Evolutionary conservation across 2,113 vertebrate species (phyloP).

Genomic region (Antigone vipio): DNA sequence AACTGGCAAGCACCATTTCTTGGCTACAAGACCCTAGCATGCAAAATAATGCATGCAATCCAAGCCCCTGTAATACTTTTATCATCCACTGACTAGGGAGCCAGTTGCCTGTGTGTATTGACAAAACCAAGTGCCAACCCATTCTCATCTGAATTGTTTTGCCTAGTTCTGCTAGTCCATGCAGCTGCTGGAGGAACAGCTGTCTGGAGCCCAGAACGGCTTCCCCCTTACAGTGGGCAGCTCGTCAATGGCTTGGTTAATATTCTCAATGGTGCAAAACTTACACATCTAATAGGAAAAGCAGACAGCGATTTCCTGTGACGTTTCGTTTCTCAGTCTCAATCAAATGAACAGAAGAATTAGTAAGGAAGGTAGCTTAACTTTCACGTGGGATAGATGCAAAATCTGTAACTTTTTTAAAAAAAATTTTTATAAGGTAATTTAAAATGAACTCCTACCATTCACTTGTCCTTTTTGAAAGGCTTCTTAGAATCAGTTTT

Average conservation of each 20-base stretch:
- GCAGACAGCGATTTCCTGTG: neutral
- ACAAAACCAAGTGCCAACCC: neutral
- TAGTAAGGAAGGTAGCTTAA: neutral
- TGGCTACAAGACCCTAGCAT: neutral
- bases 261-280: neutral
- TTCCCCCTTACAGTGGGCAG: neutral
- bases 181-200: neutral
- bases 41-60: neutral
- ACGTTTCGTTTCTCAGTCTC: neutral
- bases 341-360: neutral
- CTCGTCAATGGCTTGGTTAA: neutral
- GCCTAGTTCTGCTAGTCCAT: neutral
- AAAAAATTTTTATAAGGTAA: neutral
- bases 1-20: neutral
- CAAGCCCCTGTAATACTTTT: neutral
- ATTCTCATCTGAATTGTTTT: neutral
- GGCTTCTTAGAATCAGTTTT: neutral
- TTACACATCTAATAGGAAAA: neutral
- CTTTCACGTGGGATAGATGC: neutral
- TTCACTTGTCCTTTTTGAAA: neutral
- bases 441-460: neutral
- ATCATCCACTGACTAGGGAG: neutral
- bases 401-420: neutral
- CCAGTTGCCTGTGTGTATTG: neutral
- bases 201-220: neutral